A percentile compares a stretch with the other conserved stretches of the same genome.
These are phyloP conservation scores for Macaria notata DNA, from an alignment of 2,888 invertebrate genomes.

Conservation along the genomic window DNA sequence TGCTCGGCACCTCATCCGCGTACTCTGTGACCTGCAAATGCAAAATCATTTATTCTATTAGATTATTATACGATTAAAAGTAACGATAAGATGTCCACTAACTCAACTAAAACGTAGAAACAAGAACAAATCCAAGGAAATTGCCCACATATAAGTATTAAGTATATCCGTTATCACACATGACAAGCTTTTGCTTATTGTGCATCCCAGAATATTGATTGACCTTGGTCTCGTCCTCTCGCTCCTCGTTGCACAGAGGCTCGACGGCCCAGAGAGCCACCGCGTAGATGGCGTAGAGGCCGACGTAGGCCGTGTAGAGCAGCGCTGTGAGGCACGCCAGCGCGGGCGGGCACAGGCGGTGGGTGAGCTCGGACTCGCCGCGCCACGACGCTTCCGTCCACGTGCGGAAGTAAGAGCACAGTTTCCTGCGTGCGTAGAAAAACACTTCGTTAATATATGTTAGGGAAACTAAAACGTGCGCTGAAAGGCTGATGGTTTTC, in stretches of 20 bases:
- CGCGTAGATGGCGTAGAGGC: conserved; percentile 46
- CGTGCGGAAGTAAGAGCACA: conserved; percentile 56
- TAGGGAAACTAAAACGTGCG: no score
- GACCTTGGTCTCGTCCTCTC: conserved; percentile 36
- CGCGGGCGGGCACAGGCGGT: conserved; percentile 43
- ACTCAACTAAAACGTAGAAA: no score
- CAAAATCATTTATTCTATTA: no score
- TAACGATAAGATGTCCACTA: no score
- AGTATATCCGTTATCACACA: no score
- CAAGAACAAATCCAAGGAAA: no score
- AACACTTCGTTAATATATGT: no score
- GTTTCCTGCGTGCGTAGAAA: conserved; percentile 39
- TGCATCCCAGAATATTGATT: no score
- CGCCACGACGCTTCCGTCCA: conserved; percentile 63
- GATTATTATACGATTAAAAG: no score
- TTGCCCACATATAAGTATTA: no score
- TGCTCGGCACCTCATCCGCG: conserved; percentile 42
- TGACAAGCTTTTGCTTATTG: no score
- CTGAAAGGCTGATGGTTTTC: no score
- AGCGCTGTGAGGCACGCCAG: conserved; percentile 49
- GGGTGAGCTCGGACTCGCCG: conserved; percentile 35
- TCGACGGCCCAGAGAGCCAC: conserved; percentile 61
- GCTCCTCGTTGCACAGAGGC: conserved; percentile 49
- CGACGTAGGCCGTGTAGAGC: conserved; percentile 56
- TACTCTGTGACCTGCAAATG: conserved; percentile 42